Evolutionary conservation across 2,113 vertebrate genomes (phyloP).

Genomic region (Trematomus loennbergii): DNA sequence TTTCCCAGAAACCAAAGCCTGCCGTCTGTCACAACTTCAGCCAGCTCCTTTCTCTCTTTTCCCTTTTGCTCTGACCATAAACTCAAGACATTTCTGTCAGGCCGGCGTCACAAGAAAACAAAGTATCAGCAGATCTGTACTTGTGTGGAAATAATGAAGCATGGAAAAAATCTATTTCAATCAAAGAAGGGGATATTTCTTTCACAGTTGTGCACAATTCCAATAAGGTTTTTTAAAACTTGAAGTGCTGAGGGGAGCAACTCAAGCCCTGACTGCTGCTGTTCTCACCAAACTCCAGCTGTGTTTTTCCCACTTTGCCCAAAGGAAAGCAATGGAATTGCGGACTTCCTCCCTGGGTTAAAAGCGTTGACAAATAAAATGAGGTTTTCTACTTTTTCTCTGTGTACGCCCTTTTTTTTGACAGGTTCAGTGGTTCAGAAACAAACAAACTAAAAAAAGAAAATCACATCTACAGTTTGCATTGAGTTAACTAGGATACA

Average conservation of each 20-base stretch:
- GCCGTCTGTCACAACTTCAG: not conserved
- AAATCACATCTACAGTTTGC: constrained; percentile 33
- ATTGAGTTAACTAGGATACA: constrained; percentile 37
- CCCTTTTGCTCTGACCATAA: not conserved
- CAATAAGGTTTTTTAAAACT: constrained; percentile 56
- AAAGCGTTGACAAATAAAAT: constrained; percentile 49
- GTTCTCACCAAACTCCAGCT: constrained; percentile 45
- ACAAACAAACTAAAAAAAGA: not conserved
- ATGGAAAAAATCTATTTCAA: constrained; percentile 53
- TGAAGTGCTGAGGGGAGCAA: constrained; percentile 64
- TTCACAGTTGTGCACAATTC: constrained; percentile 58
- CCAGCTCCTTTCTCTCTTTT: constrained; percentile 3
- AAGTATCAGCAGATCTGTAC: constrained; percentile 69
- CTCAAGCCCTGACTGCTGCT: constrained; percentile 39
- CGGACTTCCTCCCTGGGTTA: constrained; percentile 48
- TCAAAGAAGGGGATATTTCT: constrained; percentile 64
- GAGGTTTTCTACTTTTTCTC: constrained; percentile 20
- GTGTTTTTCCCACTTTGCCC: constrained; percentile 17
- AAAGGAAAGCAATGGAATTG: constrained; percentile 35
- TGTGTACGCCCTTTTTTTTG: constrained; percentile 11
- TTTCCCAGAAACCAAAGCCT: not conserved
- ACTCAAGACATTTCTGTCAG: constrained; percentile 2
- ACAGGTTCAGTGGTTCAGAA: constrained; percentile 37
- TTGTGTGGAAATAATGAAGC: constrained; percentile 27
- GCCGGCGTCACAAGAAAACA: constrained; percentile 39